These are phyloP conservation scores for Orgyia antiqua DNA, from an alignment of 2,888 invertebrate species.

Conservation along the genomic window DNA sequence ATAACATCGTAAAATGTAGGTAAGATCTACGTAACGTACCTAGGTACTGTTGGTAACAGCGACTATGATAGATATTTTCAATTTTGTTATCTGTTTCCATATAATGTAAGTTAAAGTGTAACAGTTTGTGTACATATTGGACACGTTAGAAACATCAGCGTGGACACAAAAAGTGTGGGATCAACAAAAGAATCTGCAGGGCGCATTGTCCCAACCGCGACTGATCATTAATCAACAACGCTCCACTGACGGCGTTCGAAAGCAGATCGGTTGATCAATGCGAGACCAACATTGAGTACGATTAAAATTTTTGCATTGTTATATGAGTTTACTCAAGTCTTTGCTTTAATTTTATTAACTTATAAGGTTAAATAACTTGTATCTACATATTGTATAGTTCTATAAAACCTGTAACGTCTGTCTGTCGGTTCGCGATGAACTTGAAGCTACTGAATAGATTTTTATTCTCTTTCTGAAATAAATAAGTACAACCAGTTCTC, in stretches of 20 bases:
- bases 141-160: slow-evolving; percentile 57
- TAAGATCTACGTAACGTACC: no score
- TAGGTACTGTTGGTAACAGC: no score
- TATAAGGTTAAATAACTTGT: no score
- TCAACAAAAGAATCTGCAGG: slow-evolving; percentile 73
- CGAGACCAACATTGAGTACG: slow-evolving; percentile 36
- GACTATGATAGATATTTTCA: no score
- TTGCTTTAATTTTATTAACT: background rate
- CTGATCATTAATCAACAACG: slow-evolving; percentile 72
- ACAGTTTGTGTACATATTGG: slow-evolving; percentile 32
- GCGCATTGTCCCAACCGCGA: slow-evolving; percentile 58
- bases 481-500: no score
- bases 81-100: no score
- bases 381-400: background rate
- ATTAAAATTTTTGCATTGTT: slow-evolving; percentile 57
- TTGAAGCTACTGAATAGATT: no score
- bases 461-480: no score
- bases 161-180: slow-evolving; percentile 67
- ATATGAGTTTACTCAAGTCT: slow-evolving; percentile 11
- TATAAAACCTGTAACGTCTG: background rate
- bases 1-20: no score
- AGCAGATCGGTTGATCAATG: slow-evolving; percentile 66
- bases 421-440: no score
- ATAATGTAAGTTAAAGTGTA: background rate
- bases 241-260: slow-evolving; percentile 61